Base-by-base conservation (phyloP, 1,140 invertebrate species). In the Aleiodes sp. region DNA sequence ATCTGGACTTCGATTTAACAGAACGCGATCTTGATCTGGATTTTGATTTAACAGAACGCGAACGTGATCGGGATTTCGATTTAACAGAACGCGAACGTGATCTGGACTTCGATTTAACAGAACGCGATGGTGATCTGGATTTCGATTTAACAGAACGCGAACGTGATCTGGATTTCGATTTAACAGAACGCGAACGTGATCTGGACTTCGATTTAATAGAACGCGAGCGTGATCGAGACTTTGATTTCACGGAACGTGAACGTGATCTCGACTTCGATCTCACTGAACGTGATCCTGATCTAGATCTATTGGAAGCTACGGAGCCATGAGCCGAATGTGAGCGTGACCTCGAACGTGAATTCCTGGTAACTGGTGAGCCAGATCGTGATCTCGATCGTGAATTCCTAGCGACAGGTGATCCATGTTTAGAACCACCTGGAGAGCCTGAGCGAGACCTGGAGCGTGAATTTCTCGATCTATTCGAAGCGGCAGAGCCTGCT, bases 71-170 rank as follows among this genome's bases (percentile, higher is more conserved):
- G 14, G 61, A 82, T 72, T 62, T 75, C 0, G 83, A 46, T 46
- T 46, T 2, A n/a, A 82, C 35, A 84, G n/a, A 75, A 72, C 1
- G 81, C 80, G 73, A 64, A 14, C 62, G 74, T 77, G 28, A 73
- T 65, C 4, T 78, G 80, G 78, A 71, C 64, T 57, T 68, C 35
- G 65, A 79, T 2, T 78, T 70, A n/a, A 82, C 35, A 84, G n/a
- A 75, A 72, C 1, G 80, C 80, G 73, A 64, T 16, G n/a, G 70
- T 0, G 84, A 84, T 60, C 60, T 16, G 29, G 74, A 73, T 67
- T 76, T 65, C 2, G 80, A 82, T 8, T 70, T 66, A 16, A 76
- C 78, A 70, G 62, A 67, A 12, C 74, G 73, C 60, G 24, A 19
- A n/a, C 62, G 68, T 4, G 84, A 84, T 46, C 62, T n/a, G 29